Evolutionary conservation across 1,140 invertebrate species (phyloP).

Genomic region (Limonius californicus): DNA sequence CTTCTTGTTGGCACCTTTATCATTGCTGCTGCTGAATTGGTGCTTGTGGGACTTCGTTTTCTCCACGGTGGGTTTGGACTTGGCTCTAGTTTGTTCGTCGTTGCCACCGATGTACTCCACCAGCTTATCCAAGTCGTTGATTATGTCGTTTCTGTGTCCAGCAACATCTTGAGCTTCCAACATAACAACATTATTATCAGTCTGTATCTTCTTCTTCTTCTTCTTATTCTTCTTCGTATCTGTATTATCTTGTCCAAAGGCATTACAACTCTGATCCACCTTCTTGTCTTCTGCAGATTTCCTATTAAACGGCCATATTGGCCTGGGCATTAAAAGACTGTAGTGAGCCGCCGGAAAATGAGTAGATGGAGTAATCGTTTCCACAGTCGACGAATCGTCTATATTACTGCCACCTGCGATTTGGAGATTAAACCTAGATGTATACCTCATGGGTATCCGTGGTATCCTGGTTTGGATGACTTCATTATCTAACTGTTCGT

Average conservation of each 20-base stretch:
- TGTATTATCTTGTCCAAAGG: conserved; percentile 33
- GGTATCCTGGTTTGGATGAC: conserved; percentile 11
- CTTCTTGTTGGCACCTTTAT: conserved; percentile 39
- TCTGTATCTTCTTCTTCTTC: conserved; percentile 39
- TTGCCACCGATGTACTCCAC: conserved; percentile 54
- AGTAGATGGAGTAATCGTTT: background rate
- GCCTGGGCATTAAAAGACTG: background rate
- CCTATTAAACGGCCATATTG: background rate
- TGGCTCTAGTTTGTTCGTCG: conserved; percentile 29
- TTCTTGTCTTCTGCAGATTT: conserved; percentile 33
- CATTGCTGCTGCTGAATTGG: conserved; percentile 25
- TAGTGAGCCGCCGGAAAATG: background rate
- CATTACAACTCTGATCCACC: conserved; percentile 53
- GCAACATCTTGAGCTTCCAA: conserved; percentile 36
- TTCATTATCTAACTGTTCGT: background rate
- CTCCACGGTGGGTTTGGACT: conserved; percentile 25
- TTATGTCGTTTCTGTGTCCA: conserved; percentile 44
- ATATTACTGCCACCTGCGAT: background rate
- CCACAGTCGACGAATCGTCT: background rate
- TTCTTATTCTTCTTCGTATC: conserved; percentile 35
- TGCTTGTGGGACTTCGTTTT: conserved; percentile 40
- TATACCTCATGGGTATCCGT: conserved; percentile 11
- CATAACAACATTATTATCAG: conserved; percentile 39
- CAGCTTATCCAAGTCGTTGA: conserved; percentile 48
- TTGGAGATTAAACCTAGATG: conserved; percentile 10